Evolutionary conservation across 2,888 invertebrate species (phyloP), one percentile per base, ranked within the genome.

Genomic region (Drosophila cracens): DNA sequence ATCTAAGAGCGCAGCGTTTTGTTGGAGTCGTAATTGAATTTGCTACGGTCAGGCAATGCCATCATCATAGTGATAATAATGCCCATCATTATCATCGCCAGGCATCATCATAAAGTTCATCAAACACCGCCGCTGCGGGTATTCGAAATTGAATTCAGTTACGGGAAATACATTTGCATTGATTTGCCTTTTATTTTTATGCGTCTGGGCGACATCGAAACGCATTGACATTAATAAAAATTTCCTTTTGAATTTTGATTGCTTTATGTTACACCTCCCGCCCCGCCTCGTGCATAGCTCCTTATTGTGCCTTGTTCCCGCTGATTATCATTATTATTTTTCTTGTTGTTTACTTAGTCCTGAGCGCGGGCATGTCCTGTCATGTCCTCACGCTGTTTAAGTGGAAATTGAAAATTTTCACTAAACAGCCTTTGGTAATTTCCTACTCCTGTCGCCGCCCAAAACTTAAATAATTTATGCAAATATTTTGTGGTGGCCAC

Each of bases 171-270:
- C 89, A 89, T 90, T 87, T 87, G 85, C 90, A 87, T 87, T 90
- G 87, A 90, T 87, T 90, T 87, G 88, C 72, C 71, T 89, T 78
- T 86, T 81, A 79, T 83, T 88, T 83, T 83, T 79, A 83, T 86
- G 74, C 74, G 87, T 87, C 85, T 82, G 77, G 83, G 63, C 83
- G 73, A 72, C 68, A 74, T 66, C 65, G 73, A 69, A 81, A 80
- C 81, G 84, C 82, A 89, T 87, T 85, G 81, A 74, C 90, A 90
- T 90, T 89, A 87, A 90, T 87, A 87, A 87, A 90, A 87, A 89
- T 90, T 90, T 89, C 88, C 86, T 83, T 89, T 89, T 90, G 87
- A 90, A 90, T 87, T 87, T 87, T 89, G 87, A 90, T 87, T 87
- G 87, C 85, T 89, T 90, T 84, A 89, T 84, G 78, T 57, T 63